phyloP scores from a whole-genome alignment of 2,113 vertebrate species.

The Galbula dea region DNA sequence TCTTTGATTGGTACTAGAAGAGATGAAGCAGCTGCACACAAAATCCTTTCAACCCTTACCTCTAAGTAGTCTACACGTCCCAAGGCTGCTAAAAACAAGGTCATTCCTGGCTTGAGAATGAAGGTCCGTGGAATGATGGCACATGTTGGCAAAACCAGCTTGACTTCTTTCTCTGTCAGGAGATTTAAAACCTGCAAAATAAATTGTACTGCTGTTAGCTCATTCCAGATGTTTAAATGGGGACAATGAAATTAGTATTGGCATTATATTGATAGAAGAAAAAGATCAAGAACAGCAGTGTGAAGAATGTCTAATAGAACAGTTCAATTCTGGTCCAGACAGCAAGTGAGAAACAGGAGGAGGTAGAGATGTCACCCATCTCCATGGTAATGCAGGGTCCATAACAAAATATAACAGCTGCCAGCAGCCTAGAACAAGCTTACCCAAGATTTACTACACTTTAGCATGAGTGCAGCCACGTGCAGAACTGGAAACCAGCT shows the following conservation, averaged over 20 bases:
- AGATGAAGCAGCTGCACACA: not conserved
- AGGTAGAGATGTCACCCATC: not conserved
- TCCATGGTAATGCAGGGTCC: not conserved
- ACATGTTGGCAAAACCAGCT: constrained; percentile 79
- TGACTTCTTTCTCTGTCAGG: constrained; percentile 87
- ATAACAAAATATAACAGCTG: not conserved
- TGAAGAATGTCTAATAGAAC: not conserved
- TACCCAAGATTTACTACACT: not conserved
- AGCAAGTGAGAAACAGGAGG: not conserved
- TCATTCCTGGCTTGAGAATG: constrained; percentile 82
- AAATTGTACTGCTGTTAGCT: not conserved
- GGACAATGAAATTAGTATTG: not conserved
- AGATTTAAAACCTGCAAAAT: constrained; percentile 83
- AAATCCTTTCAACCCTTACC: constrained; percentile 68
- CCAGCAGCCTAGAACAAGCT: not conserved
- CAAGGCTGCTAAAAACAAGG: constrained; percentile 86
- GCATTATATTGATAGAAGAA: not conserved
- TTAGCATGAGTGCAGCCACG: not conserved
- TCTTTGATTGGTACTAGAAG: not conserved
- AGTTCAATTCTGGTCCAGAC: not conserved
- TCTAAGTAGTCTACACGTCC: constrained; percentile 88
- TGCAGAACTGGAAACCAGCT: not conserved
- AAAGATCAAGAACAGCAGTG: not conserved
- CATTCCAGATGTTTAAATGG: not conserved
- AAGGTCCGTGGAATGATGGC: constrained; percentile 88